Evolutionary conservation across 1,140 invertebrate species (phyloP).

Genomic region (Medauroidea extradentata): DNA sequence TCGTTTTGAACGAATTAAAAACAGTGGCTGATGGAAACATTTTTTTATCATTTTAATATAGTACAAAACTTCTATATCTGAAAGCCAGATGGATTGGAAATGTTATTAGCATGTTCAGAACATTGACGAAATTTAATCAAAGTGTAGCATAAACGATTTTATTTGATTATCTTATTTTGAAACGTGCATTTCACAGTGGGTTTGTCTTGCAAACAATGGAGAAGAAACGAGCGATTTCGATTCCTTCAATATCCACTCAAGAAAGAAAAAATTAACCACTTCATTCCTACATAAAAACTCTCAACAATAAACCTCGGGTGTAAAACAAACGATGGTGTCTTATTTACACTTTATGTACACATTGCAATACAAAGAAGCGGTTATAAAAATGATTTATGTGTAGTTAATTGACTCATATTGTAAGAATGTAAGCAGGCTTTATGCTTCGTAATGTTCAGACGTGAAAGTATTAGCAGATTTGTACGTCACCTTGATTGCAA

Average conservation of each 20-base stretch:
- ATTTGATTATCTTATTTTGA: background rate
- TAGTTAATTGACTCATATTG: constrained; percentile 23
- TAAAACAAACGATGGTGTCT: constrained; percentile 33
- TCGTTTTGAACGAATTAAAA: too few species aligned
- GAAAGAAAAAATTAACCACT: constrained; percentile 14
- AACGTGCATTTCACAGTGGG: background rate
- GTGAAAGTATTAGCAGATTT: background rate
- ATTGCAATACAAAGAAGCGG: constrained; percentile 23
- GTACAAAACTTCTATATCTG: constrained; percentile 2
- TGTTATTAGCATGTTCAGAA: background rate
- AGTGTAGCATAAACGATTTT: constrained; percentile 5
- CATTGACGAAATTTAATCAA: constrained; percentile 12
- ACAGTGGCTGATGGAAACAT: background rate
- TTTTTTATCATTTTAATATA: background rate
- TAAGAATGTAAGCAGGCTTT: constrained; percentile 15
- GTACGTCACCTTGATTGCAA: too few species aligned
- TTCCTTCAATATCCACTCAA: constrained; percentile 13
- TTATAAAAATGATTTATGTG: constrained; percentile 18
- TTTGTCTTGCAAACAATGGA: background rate
- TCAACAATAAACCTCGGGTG: constrained; percentile 32
- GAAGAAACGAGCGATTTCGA: too few species aligned
- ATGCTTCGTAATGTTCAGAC: constrained; percentile 4
- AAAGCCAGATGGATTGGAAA: background rate
- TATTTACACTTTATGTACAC: constrained; percentile 30
- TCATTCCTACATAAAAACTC: constrained; percentile 10